Base-by-base conservation (phyloP, 2,888 invertebrate genomes). In the Cacoxenus indagator region DNA sequence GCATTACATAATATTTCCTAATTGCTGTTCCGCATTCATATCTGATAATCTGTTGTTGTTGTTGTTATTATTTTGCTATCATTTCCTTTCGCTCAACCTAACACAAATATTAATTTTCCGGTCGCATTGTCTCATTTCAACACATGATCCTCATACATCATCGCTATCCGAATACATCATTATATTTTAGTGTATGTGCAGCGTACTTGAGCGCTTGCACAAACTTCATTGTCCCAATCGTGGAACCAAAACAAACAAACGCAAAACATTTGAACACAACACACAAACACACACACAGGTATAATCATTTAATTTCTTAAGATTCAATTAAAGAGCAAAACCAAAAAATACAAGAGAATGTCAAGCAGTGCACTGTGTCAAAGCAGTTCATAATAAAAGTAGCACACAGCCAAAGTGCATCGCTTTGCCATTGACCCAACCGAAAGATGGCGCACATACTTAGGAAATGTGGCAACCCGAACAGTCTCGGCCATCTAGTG, bases 231-330 rank as follows among this genome's bases (percentile, higher is more conserved):
- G 71, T 66, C 68, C 69, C 67, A 61, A 55, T 45, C 55, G 68
- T 55, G 71, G 71, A 71, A 71, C 69, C 71, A 71, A 71, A 71
- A 71, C 71, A 71, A n/a, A n/a, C n/a, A 71, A 71, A 69, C 69
- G 67, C 69, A 67, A 71, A 70, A 71, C 70, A 67, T 48, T 64
- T 64, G 27, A 64, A 62, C 24, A 11, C 27, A 43, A 62, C 14
- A 8, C 59, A 62, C 26, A 62, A 4, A 27, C 26, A 27, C 0
- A 51, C 19, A 22, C 51, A 51, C 11, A 43, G 45, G 0, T n/a
- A 43, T n/a, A n/a, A n/a, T n/a, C n/a, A n/a, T n/a, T n/a, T n/a
- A n/a, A n/a, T n/a, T n/a, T n/a, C n/a, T n/a, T n/a, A n/a, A n/a
- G n/a, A n/a, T n/a, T n/a, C n/a, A n/a, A n/a, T n/a, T n/a, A n/a